Base-by-base conservation (phyloP, 2,797 vertebrate species). In the Enteromius paludinosus region DNA sequence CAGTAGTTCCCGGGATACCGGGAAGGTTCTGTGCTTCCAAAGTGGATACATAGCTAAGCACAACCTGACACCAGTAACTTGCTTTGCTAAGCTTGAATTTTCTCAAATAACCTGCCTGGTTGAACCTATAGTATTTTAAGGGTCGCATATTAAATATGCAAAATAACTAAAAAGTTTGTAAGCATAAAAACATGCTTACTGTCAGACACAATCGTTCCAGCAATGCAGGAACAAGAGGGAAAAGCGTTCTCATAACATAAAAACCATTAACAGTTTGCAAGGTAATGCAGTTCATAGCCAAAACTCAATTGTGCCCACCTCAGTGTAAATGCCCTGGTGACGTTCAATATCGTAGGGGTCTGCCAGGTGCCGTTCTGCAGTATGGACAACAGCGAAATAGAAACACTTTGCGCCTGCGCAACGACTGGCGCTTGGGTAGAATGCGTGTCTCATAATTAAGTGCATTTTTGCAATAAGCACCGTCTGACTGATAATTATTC, bases 321-420 rank as follows among this genome's bases (percentile, higher is more conserved):
- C 70, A 18, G 43, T 43, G 54, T 20, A 61, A 73, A 62, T 23
- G 25, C n/a, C 41, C 28, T 28, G 30, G 35, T 68, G 70, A 62
- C 23, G 23, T 73, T 52, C 38, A 62, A 45, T 41, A 61, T 75
- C 38, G 25, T 35, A 52, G 47, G 14, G 59, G 70, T 81, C 70
- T 59, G 78, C 35, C 65, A 70, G 52, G 43, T 65, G 28, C 33
- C 45, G 33, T 81, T 81, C 79, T 74, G 70, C 70, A 81, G 79
- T 74, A 30, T 70, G 23, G 54, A 41, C 43, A 56, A 81, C 47
- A 4, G 54, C 47, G 69, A 73, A 38, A 68, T 61, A 35, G 47
- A 71, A n/a, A 59, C 33, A 59, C n/a, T 28, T 35, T 30, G 70
- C 70, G 56, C 69, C 38, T 64, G 75, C 75, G 75, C 61, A 73